Evolutionary conservation across 2,797 vertebrate genomes (phyloP).

Genomic region (Cygnus olor): DNA sequence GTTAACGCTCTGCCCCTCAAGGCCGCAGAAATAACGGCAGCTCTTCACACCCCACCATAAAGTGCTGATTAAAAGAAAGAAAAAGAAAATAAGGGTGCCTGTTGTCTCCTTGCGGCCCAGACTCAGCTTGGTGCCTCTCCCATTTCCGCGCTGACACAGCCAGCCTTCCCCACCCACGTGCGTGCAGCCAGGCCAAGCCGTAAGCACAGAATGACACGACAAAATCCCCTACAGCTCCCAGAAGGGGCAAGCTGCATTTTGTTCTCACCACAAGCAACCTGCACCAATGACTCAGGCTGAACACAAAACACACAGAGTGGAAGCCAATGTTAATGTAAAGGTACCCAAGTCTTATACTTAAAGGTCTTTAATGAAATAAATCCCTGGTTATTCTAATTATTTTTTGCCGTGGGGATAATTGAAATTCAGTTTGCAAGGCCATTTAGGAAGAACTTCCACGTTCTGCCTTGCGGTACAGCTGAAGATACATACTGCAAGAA

Average conservation of each 20-base stretch:
- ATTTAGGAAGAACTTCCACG: background rate
- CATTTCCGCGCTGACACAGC: background rate
- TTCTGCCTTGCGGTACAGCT: too few relatives aligned
- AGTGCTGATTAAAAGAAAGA: background rate
- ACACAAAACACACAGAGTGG: background rate
- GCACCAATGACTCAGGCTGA: background rate
- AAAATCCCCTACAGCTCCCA: background rate
- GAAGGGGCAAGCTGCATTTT: background rate
- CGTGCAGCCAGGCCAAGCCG: background rate
- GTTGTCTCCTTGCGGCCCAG: background rate
- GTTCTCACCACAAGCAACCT: background rate
- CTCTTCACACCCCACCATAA: background rate
- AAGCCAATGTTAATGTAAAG: background rate
- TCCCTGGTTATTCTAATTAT: background rate
- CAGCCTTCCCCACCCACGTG: background rate
- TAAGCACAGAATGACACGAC: background rate
- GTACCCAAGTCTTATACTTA: background rate
- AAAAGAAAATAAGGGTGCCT: background rate
- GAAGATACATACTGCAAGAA: background rate
- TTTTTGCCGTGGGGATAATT: background rate
- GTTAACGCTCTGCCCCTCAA: background rate
- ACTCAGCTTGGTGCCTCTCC: background rate
- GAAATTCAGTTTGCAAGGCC: background rate
- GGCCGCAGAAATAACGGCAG: background rate
- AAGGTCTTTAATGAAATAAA: background rate